These are phyloP conservation scores for Procambarus virginalis DNA, from an alignment of 1,140 invertebrate species.

Conservation along the genomic window DNA sequence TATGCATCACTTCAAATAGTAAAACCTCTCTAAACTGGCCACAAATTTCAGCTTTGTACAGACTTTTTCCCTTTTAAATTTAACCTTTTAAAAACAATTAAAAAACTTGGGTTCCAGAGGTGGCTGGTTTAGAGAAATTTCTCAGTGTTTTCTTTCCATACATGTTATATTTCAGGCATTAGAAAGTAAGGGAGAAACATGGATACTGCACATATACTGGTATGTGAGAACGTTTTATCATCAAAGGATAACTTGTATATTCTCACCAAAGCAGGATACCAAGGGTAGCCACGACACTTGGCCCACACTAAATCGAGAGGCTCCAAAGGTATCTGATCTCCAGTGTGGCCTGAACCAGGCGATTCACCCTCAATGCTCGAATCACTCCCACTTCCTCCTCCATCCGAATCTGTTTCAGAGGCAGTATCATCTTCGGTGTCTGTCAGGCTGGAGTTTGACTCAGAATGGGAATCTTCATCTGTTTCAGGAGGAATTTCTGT, in stretches of 20 bases:
- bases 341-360: constrained; percentile 70
- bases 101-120: no score
- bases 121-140: no score
- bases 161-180: no score
- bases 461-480: constrained; percentile 74
- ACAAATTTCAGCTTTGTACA: no score
- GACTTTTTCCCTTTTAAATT: no score
- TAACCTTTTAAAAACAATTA: no score
- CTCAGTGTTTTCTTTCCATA: no score
- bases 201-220: no score
- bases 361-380: constrained; percentile 69
- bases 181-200: no score
- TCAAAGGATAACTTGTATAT: background rate
- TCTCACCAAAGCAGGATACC: constrained; percentile 92
- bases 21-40: no score
- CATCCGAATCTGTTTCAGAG: constrained; percentile 66
- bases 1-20: no score
- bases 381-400: constrained; percentile 67
- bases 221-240: no score
- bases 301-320: constrained; percentile 96
- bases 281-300: constrained; percentile 96
- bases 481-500: constrained; percentile 72
- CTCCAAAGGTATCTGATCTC: constrained; percentile 77
- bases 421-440: constrained; percentile 65
- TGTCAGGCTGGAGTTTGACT: constrained; percentile 71